A percentile compares a stretch with the other conserved stretches of the same genome.
Conservation (phyloP, 1,140 invertebrate species). For the Diachasma alloeum region DNA sequence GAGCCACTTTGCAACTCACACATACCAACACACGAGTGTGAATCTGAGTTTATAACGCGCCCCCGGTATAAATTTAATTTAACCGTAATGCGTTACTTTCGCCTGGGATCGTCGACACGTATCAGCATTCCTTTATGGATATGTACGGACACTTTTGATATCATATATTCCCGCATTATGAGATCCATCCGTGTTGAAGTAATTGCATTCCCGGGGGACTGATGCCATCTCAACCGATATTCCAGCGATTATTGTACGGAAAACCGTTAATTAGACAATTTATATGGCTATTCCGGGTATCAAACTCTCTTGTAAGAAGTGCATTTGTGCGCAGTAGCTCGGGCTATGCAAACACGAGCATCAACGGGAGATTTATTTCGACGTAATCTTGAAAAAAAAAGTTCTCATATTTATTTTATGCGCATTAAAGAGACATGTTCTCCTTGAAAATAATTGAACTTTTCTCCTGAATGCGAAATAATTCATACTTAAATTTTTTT, state of each 20-base stretch:
- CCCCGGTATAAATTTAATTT: conserved; percentile 28
- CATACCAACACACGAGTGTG: not conserved
- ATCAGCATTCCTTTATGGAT: conserved; percentile 25
- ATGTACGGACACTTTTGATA: conserved; percentile 2
- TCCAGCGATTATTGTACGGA: no score
- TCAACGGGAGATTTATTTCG: no score
- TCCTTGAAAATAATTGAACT: not conserved
- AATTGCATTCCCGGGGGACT: not conserved
- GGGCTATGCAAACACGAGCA: no score
- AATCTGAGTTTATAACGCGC: not conserved
- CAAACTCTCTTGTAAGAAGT: no score
- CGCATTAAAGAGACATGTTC: not conserved
- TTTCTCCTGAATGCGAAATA: not conserved
- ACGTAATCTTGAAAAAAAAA: not conserved
- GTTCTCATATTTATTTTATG: not conserved
- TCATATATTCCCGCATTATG: not conserved
- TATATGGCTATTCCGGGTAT: no score
- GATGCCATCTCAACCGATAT: no score
- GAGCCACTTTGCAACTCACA: not conserved
- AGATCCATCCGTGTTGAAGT: not conserved
- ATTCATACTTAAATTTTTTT: not conserved
- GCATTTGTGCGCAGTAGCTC: no score
- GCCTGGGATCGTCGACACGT: conserved; percentile 6
- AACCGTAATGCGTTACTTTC: conserved; percentile 31
- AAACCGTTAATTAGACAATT: no score